Percentiles rank a stretch among this genome's conserved stretches.
Evolutionary conservation across 2,113 vertebrate species (phyloP).

Genomic region (Heptranchias perlo): DNA sequence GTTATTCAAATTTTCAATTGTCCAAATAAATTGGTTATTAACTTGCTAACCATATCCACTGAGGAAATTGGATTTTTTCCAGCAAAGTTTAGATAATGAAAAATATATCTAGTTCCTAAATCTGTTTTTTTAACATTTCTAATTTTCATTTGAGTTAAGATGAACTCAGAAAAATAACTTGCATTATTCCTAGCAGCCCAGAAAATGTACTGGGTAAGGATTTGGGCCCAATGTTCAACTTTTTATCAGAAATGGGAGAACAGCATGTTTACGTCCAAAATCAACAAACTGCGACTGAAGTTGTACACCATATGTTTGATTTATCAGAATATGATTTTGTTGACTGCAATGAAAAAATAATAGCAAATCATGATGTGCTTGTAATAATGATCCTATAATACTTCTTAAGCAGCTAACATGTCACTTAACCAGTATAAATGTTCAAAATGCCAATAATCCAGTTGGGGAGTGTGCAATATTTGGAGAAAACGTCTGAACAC

Average conservation of each 20-base stretch:
- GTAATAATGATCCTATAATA: not conserved
- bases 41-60: not conserved
- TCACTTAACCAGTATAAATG: not conserved
- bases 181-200: not conserved
- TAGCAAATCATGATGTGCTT: too few species aligned
- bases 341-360: not conserved
- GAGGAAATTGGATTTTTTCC: not conserved
- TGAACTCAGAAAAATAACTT: not conserved
- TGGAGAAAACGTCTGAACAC: not conserved
- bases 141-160: not conserved
- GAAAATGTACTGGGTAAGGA: not conserved
- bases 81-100: not conserved
- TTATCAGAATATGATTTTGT: not conserved
- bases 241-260: not conserved
- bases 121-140: not conserved
- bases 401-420: not conserved
- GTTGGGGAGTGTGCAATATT: not conserved
- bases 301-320: not conserved
- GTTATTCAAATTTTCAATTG: not conserved
- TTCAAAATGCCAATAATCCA: not conserved
- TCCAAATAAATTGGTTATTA: not conserved
- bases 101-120: not conserved
- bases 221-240: not conserved
- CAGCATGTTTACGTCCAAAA: too few species aligned
- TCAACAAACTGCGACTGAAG: not conserved